A percentile compares a stretch with the other conserved stretches of the same genome.
phyloP scores from a whole-genome alignment of 2,888 invertebrate genomes.

The Lepidocyrtinus sp. region DNA sequence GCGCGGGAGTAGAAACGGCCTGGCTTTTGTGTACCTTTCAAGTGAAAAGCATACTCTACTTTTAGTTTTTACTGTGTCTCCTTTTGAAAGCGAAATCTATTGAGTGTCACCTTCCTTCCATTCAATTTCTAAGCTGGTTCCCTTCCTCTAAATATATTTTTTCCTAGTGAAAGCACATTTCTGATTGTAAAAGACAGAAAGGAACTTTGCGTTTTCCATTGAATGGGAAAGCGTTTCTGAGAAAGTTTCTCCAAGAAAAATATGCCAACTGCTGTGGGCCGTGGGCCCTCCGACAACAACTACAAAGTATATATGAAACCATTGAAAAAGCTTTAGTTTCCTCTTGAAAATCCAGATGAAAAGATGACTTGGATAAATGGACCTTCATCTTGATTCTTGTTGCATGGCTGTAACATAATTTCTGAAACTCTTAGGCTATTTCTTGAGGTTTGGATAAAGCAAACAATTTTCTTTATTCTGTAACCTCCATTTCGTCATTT shows the following conservation, averaged over 20 bases:
- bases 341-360: conserved; percentile 31
- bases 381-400: conserved; percentile 34
- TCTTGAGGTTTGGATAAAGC: not conserved
- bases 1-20: no score
- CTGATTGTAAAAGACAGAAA: no score
- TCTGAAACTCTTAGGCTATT: not conserved
- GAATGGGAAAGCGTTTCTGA: conserved; percentile 8
- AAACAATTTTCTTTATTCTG: conserved; percentile 1
- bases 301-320: conserved; percentile 8
- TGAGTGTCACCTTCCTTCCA: no score
- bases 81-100: not conserved
- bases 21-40: not conserved
- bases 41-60: no score
- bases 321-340: conserved; percentile 58
- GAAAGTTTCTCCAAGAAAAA: not conserved
- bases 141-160: no score
- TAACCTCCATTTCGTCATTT: not conserved
- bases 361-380: conserved; percentile 59
- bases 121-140: no score
- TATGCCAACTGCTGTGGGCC: conserved; percentile 36
- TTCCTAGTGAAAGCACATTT: no score
- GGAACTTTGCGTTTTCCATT: no score
- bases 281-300: not conserved
- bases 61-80: not conserved
- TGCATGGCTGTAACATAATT: not conserved